These are phyloP conservation scores for Phymorhynchus buccinoides DNA, from an alignment of 1,140 invertebrate genomes.

Conservation along the genomic window DNA sequence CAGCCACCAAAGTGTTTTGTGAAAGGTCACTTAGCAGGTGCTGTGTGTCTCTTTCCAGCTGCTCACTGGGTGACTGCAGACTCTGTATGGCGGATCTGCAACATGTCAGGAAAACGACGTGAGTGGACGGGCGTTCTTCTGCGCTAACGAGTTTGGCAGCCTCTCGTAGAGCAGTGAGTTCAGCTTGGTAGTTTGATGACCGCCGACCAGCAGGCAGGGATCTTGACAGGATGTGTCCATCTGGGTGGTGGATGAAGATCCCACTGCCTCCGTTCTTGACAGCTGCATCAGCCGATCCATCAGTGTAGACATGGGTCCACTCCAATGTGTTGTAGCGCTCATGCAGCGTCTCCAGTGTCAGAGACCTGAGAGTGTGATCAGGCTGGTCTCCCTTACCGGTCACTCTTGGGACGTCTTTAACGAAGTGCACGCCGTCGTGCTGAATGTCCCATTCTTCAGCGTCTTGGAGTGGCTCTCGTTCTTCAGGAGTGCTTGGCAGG, in stretches of 20 bases:
- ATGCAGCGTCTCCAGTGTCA: constrained; percentile 32
- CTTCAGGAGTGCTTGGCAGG: neutral
- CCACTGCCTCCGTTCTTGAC: constrained; percentile 32
- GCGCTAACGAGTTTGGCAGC: too few relatives aligned
- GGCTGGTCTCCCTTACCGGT: neutral
- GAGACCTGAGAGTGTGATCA: neutral
- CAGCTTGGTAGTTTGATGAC: too few relatives aligned
- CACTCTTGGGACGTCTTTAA: neutral
- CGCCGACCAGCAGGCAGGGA: too few relatives aligned
- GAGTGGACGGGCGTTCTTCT: too few relatives aligned
- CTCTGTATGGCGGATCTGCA: too few relatives aligned
- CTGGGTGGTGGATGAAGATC: constrained; percentile 18
- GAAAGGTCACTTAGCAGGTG: too few relatives aligned
- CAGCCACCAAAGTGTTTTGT: too few relatives aligned
- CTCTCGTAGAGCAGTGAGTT: too few relatives aligned
- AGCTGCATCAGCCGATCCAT: constrained; percentile 28
- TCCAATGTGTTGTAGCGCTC: neutral
- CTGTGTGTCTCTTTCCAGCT: too few relatives aligned
- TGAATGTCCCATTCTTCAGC: neutral
- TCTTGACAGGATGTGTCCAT: too few relatives aligned
- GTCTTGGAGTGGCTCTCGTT: neutral
- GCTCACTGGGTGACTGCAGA: too few relatives aligned
- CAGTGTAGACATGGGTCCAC: constrained; percentile 36
- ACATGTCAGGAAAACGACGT: too few relatives aligned
- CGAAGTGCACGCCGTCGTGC: neutral